Evolutionary conservation across 2,797 vertebrate species (phyloP), one percentile per base, ranked within the genome.

Genomic region (Oreortyx pictus): DNA sequence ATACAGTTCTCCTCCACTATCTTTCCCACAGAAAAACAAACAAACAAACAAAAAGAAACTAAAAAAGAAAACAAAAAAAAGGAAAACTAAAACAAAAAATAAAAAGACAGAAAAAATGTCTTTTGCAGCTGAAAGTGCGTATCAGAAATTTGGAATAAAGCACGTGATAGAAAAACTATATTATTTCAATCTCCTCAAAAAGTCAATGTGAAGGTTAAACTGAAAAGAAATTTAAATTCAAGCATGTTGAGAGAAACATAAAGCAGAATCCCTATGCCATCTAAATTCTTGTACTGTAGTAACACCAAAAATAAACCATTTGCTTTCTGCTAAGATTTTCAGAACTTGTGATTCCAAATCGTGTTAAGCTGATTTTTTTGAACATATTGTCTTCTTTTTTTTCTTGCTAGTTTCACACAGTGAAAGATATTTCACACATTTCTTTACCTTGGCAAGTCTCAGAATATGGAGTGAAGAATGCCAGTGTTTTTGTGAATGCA

Each of bases 381-480:
- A 90, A 87, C 81, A 82, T 77, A 92, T 62, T 93, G 75, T 88
- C 67, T 91, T 62, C 44, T 73, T 76, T 54, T 83, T 91, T 74
- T 91, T 65, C 60, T 86, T 91, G 52, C 57, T 90, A 59, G 61
- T 43, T 95, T 94, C 93, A 95, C 87, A 92, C 91, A 91, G 73
- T 50, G 59, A 81, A 83, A 89, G 82, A 91, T 81, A 95, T 75
- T 86, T 96, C 92, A 93, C 93, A 94, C 94, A 89, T 95, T 96
- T 90, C 87, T 72, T 89, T 95, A 95, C 89, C 84, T 93, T 87
- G 84, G 84, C 90, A 86, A 54, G 46, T 80, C 90, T 95, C 54
- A 85, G 84, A 94, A 96, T 73, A 86, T 23, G 89, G 70, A 80
- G 80, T 20, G 61, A 90, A 92, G 65, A 81, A 88, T 72, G 78